Evolutionary conservation across 2,888 invertebrate genomes (phyloP), one percentile per base, ranked within the genome.

Genomic region (Stegana nigrithorax): DNA sequence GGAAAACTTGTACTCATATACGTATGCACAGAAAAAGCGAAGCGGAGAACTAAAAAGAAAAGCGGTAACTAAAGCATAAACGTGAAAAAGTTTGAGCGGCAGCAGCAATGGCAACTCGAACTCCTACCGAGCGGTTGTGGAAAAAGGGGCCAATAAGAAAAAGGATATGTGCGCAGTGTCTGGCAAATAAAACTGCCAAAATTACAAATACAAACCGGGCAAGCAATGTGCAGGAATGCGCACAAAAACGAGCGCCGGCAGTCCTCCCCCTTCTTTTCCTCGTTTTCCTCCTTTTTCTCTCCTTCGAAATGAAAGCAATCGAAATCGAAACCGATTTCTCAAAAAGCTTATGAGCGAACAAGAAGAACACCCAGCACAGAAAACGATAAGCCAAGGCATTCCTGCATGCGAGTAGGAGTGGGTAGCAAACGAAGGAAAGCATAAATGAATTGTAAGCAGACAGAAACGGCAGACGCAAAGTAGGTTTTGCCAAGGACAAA

Each of bases 391-490:
- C 56, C 65, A 55, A 58, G 51, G 58, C 56, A 60, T 23, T n/a
- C 23, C 23, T 39, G 2, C n/a, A 32, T 36, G 17, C 56, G n/a
- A n/a, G n/a, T n/a, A n/a, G n/a, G n/a, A n/a, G n/a, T n/a, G n/a
- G n/a, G n/a, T n/a, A n/a, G n/a, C n/a, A n/a, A n/a, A n/a, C n/a
- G 53, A 53, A 36, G 21, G 26, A 65, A 66, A 67, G 76, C 80
- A 75, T 78, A 80, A 80, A 75, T 80, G 73, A 75, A 80, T 80
- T 69, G 76, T 68, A 75, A 75, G 60, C 80, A 78, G 76, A 60
- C 25, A 50, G 56, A 56, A 27, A 56, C 51, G 29, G 60, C 56
- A 57, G 59, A 63, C 59, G 62, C 69, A 47, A 23, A 44, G 64
- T 59, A 21, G 19, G 14, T 27, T 67, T 50, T 36, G 47, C 50